Evolutionary conservation across 1,140 invertebrate genomes (phyloP), one percentile per base, ranked within the genome.

Genomic region (Drosophila quadrilineata): DNA sequence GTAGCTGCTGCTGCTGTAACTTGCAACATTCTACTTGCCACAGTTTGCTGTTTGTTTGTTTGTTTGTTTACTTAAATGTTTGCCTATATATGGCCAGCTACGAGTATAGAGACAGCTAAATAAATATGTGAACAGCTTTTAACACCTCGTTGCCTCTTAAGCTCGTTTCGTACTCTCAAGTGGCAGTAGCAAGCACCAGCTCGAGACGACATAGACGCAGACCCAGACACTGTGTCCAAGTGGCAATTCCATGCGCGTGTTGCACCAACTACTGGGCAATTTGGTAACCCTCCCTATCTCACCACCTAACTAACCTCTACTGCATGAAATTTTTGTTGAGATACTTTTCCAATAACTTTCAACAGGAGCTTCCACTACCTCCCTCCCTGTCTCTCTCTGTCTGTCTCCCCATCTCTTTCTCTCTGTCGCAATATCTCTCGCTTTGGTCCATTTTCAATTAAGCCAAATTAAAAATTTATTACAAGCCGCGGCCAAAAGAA

Each of bases 391-490:
- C 19, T 24, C 5, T 4, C n/a, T 38, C 3, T 38, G 12, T 6
- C 35, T 6, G 12, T 6, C 14, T 19, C 16, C n/a, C 14, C 19
- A 0, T 2, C 35, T 19, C 35, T 38, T 35, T 14, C 0, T 6
- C 10, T 35, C 33, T 16, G 2, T 14, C 14, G n/a, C n/a, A n/a
- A 6, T 36, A 12, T n/a, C n/a, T n/a, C n/a, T 17, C 14, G 14
- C 4, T 36, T 40, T 40, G 45, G 49, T 33, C 60, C 79, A 74
- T 85, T 84, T 84, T 84, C 77, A 84, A 84, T 84, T 84, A 84
- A 85, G 77, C 77, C 72, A 85, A 84, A 84, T 84, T 84, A 84
- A 85, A 84, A 84, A 84, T 84, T 85, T 84, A 84, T 85, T 85
- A 74, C 71, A 35, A 74, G 43, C 77, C 43, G 63, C 73, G 69